phyloP scores from a whole-genome alignment of 2,888 invertebrate genomes.

The Oxystoma pomonae region DNA sequence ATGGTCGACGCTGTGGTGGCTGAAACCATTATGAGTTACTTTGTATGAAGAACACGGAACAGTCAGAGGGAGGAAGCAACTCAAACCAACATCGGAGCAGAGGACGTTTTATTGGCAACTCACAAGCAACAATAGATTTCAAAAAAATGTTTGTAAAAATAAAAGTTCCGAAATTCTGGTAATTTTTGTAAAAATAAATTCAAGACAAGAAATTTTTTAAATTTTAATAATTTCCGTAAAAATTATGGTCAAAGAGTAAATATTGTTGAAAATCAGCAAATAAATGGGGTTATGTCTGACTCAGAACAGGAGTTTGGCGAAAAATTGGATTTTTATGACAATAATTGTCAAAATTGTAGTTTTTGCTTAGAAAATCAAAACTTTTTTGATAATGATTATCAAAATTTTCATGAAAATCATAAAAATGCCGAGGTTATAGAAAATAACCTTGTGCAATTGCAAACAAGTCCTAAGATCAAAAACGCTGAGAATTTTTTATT shows the following conservation, averaged over 20 bases:
- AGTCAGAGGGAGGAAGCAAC: background rate
- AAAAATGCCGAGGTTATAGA: too few relatives aligned
- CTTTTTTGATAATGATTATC: too few relatives aligned
- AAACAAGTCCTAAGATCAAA: background rate
- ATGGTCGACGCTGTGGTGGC: background rate
- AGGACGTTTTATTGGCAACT: background rate
- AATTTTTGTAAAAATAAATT: background rate
- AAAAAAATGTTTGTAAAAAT: background rate
- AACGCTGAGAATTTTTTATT: background rate
- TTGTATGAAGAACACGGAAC: background rate
- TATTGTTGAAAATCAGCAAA: background rate
- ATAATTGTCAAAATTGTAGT: background rate
- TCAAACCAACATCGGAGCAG: background rate
- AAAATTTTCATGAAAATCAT: too few relatives aligned
- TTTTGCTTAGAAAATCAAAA: too few relatives aligned
- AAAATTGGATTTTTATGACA: background rate
- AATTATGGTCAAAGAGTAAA: background rate
- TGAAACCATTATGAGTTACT: background rate
- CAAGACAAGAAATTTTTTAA: background rate
- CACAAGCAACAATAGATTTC: background rate
- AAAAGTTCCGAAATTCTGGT: background rate
- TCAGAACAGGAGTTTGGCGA: background rate
- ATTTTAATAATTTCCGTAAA: background rate
- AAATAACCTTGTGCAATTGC: background rate
- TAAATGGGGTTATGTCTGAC: background rate